Conservation (phyloP, 2,888 invertebrate genomes). For the Lithosia quadra region DNA sequence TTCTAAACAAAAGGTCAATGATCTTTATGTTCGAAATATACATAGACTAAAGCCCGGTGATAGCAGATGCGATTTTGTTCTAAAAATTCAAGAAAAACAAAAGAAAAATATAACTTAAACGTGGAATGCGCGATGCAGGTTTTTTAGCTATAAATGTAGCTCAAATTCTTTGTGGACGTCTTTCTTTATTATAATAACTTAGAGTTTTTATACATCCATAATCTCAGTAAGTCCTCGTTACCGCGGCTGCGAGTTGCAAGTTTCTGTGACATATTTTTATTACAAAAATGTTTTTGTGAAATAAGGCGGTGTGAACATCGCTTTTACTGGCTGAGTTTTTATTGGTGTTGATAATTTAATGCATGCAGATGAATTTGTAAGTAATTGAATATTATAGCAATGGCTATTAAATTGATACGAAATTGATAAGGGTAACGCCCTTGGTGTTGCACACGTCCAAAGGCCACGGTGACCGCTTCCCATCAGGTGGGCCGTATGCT, state of each 20-base stretch:
- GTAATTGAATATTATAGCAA: too few relatives aligned
- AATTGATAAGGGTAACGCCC: too few relatives aligned
- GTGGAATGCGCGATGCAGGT: background rate
- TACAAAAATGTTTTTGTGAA: slow-evolving; percentile 41
- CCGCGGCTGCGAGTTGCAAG: slow-evolving; percentile 28
- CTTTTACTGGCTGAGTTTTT: slow-evolving; percentile 17
- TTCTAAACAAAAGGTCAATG: background rate
- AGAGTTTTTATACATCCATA: slow-evolving; percentile 33
- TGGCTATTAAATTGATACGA: too few relatives aligned
- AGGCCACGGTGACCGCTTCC: too few relatives aligned
- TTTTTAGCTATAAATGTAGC: background rate
- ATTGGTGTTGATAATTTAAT: background rate
- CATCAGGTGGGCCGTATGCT: too few relatives aligned
- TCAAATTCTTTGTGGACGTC: background rate
- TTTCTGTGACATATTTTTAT: slow-evolving; percentile 46
- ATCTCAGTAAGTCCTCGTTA: slow-evolving; percentile 50
- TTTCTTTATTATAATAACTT: slow-evolving; percentile 37
- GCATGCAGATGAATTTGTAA: background rate
- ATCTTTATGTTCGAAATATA: background rate
- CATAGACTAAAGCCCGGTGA: background rate
- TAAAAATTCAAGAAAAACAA: background rate
- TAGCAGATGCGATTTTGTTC: background rate
- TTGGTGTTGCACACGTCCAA: too few relatives aligned
- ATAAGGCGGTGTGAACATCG: slow-evolving; percentile 27
- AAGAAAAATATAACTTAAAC: background rate